Evolutionary conservation across 1,140 invertebrate species (phyloP), one percentile per base, ranked within the genome.

Genomic region (Laupala kohalensis): DNA sequence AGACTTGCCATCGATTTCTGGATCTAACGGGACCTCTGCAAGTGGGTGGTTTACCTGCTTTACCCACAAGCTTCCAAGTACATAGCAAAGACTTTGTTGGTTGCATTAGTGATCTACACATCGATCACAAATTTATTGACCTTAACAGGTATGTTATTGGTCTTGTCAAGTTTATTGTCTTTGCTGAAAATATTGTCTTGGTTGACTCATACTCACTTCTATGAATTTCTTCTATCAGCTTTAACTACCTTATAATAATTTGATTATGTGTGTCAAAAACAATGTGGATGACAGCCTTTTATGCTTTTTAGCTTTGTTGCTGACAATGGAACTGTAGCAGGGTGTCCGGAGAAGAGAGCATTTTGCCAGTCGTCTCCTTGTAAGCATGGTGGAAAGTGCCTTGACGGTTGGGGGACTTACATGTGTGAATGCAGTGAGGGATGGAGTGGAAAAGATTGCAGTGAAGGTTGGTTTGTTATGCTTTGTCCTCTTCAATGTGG

Each of bases 1-100:
- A 97, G 80, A 92, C 91, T 6, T 99, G 97, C 78, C 93, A 97
- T 78, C 87, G 96, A 65, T 96, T 97, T 77, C 80, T 99, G 25
- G 97, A 99, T 80, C 81, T 99, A 4, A 97, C 95, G 0, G 96
- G 96, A 2, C 96, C 97, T 0, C 79, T 99, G 9, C 95, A 98
- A 80, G 81, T 99, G 24, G 97, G 97, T 3, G 96, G 96, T 0
- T 80, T 98, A 4, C 96, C 96, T 0, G 84, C 90, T 6, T 88
- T 94, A 13, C 91, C 90, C 0, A 88, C 87, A 2, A 89, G 86
- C 74, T 95, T 94, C 76, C 93, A 93, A 77, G 86, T 96, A 2
- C 84, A 88, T 67, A 93, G 91, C 77, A 90, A 90, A 64, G 89
- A 96, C 77, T 98, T 92, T 77, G 83, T 91, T 0, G 96, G 96